phyloP scores from a whole-genome alignment of 2,113 vertebrate species.

The Anhinga anhinga region DNA sequence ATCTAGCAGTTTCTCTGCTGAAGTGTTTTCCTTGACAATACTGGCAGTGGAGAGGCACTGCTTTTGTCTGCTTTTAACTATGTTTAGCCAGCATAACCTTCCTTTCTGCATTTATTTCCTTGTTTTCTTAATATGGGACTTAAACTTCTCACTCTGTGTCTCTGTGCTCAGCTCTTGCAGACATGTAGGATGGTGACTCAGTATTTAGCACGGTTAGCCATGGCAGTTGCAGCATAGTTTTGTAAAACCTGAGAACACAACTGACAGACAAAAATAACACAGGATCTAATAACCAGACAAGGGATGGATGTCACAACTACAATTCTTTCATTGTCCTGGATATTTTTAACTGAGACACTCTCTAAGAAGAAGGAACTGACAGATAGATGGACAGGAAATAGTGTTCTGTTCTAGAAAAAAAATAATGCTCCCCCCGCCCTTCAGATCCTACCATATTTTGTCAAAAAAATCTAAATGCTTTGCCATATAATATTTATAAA shows the following conservation, averaged over 20 bases:
- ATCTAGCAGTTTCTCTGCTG: neutral
- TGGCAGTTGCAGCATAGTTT: neutral
- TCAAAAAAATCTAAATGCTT: neutral
- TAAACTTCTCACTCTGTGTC: neutral
- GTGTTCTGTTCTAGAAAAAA: neutral
- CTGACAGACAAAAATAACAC: neutral
- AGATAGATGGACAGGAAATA: neutral
- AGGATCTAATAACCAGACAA: neutral
- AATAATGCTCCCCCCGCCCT: neutral
- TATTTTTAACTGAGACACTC: neutral
- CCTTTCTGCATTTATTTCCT: neutral
- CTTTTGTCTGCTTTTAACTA: neutral
- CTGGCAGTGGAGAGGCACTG: neutral
- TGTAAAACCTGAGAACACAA: neutral
- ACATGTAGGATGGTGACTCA: neutral
- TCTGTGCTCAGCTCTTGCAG: neutral
- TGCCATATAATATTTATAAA: neutral
- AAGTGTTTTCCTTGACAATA: neutral
- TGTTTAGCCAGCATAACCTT: neutral
- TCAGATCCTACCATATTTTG: neutral
- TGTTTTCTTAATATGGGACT: neutral
- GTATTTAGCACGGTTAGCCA: neutral
- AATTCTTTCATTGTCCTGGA: neutral
- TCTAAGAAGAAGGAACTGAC: neutral
- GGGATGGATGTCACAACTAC: neutral